Evolutionary conservation across 2,113 vertebrate genomes (phyloP), one percentile per base, ranked within the genome.

Genomic region (Oreotragus oreotragus): DNA sequence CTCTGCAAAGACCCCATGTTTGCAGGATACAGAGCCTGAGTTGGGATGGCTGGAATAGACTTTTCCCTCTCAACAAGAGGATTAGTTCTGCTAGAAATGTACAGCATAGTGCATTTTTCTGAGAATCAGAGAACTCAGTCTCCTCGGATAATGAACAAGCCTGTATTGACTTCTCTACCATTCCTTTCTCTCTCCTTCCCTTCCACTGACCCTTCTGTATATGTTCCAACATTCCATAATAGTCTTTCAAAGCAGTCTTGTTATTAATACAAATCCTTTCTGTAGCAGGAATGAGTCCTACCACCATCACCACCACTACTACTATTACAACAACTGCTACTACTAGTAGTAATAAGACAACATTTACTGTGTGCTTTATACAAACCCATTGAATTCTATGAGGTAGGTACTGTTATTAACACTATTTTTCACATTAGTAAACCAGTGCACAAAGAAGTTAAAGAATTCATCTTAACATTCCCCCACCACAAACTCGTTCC

Each of bases 371-470:
- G 53, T 86, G 27, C 60, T 93, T 95, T 93, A 60, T 92, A 90
- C 27, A 89, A 95, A 91, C n/a, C 12, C 73, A 84, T 36, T 87
- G 28, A 90, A 57, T 94, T 39, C 76, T 92, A 17, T 83, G 15
- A 49, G 39, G 3, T 64, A 83, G 47, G 6, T 60, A 33, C n/a
- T 76, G 45, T 60, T 96, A 92, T 92, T 86, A 93, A 66, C 49
- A 91, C 33, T 33, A 83, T 88, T 93, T 95, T 97, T 87, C 36
- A 87, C 83, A 91, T 90, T 83, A 76, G 14, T 90, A 94, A 96
- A 62, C 70, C 60, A 80, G 88, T 21, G 7, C 36, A 89, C 51
- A 89, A 85, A 91, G 21, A 70, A 7, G 6, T 88, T 84, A 77
- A 96, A 76, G 80, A 94, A 43, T 96, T 91, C 27, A 66, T 96